Evolutionary conservation across 2,113 vertebrate species (phyloP), one percentile per base, ranked within the genome.

Genomic region (Mormyrus lacerda): DNA sequence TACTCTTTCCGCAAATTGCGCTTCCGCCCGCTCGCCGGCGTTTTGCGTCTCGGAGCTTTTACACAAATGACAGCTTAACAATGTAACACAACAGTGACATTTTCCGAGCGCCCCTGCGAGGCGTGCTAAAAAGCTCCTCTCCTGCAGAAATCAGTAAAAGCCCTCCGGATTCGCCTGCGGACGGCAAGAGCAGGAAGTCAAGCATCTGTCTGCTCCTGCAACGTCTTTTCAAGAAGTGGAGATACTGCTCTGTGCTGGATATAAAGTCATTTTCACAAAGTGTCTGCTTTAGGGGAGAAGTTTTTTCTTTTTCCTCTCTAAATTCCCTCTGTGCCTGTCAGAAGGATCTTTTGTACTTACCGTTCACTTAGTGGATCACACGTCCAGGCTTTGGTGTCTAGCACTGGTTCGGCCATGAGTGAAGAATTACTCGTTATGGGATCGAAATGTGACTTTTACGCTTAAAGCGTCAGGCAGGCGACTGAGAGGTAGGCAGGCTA

Each of bases 81-180:
- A 58, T 47, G 53, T 85, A 42, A 88, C 87, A 47, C 13, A 21
- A 85, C 90, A 65, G 47, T 88, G 55, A 83, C 73, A 88, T 61
- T 90, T 83, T 73, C 79, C 21, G 82, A 51, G 79, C 55, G 50
- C 55, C 87, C 55, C 87, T 90, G 27, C 42, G 82, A 90, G 83
- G 69, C 65, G 55, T 90, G 89, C 88, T 91, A 51, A 85, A 88
- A 91, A 91, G 48, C 88, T 87, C 84, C 86, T 50, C 88, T 83
- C 84, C 79, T 58, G 45, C 88, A 89, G 88, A 90, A 87, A 90
- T 91, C 91, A 88, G 90, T 91, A 91, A 89, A 90, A 89, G 69
- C 89, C 85, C 91, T 85, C 50, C 84, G 89, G 79, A 89, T 91
- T 79, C 87, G 82, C 42, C 65, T 85, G 44, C 84, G 85, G 87